Percentiles rank a stretch among this genome's conserved stretches.
Evolutionary conservation across 2,113 vertebrate genomes (phyloP).

Genomic region (Phrynocephalus versicolor): DNA sequence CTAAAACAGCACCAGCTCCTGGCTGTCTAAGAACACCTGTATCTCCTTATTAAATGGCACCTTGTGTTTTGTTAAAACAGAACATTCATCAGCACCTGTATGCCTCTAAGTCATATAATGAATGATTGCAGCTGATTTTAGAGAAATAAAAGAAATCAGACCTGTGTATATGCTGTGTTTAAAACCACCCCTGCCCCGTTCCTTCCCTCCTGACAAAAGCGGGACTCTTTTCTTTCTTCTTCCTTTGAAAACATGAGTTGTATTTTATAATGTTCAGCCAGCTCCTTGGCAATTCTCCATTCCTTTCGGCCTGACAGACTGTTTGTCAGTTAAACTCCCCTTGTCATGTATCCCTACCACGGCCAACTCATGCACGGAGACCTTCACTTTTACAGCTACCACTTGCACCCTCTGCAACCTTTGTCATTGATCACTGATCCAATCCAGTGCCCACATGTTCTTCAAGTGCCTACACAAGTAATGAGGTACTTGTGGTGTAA

Average conservation of each 20-base stretch:
- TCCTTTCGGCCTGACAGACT: constrained; percentile 91
- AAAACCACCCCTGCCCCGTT: constrained; percentile 33
- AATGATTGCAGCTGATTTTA: constrained; percentile 63
- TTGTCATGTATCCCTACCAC: constrained; percentile 89
- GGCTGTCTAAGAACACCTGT: fast-evolving
- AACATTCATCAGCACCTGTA: constrained; percentile 66
- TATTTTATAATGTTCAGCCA: constrained; percentile 81
- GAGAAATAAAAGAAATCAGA: constrained; percentile 76
- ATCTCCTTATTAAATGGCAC: constrained; percentile 40
- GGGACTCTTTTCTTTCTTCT: constrained; percentile 61
- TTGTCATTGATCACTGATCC: constrained; percentile 99
- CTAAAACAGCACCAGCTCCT: constrained; percentile 20
- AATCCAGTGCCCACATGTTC: constrained; percentile 97
- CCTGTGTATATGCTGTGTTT: constrained; percentile 75
- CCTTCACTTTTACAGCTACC: constrained; percentile 91
- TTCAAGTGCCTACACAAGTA: constrained; percentile 93
- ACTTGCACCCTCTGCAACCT: constrained; percentile 88
- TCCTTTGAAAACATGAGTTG: constrained; percentile 70
- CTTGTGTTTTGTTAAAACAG: constrained; percentile 34
- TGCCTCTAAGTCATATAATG: constrained; percentile 65
- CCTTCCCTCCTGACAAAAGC: constrained; percentile 65
- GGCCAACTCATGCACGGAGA: constrained; percentile 90
- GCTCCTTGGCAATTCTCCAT: constrained; percentile 85
- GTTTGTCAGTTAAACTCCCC: constrained; percentile 93
- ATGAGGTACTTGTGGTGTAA: constrained; percentile 98